These are phyloP conservation scores for Tragulus kanchil DNA, from an alignment of 2,113 vertebrate species.

Conservation along the genomic window DNA sequence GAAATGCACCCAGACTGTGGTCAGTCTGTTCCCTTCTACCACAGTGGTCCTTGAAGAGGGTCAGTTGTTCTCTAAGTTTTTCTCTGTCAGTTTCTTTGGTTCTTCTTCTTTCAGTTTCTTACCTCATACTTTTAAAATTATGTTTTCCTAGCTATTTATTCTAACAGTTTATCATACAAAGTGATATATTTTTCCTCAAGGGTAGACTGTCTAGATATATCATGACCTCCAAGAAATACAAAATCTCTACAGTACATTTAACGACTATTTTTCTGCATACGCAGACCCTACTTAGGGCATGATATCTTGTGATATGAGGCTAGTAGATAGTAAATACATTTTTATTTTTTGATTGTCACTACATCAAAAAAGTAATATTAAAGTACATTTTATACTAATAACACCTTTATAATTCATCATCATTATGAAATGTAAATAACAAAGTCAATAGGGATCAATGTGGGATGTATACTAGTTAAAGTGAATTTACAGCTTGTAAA, in stretches of 20 bases:
- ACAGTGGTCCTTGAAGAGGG: not conserved
- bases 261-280: not conserved
- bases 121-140: not conserved
- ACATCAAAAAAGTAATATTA: not conserved
- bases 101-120: not conserved
- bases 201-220: not conserved
- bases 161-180: not conserved
- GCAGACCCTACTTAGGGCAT: not conserved
- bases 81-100: not conserved
- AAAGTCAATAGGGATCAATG: not conserved
- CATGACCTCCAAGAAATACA: conserved; percentile 3
- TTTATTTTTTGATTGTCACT: not conserved
- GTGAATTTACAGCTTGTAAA: not conserved
- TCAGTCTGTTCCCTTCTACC: not conserved
- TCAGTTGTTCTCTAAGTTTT: not conserved
- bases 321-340: not conserved
- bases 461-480: not conserved
- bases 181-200: not conserved
- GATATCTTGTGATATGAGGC: not conserved
- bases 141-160: not conserved
- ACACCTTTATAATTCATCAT: not conserved
- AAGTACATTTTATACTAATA: not conserved
- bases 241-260: conserved; percentile 14
- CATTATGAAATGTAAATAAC: conserved; percentile 29
- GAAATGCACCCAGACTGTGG: not conserved